Conservation (phyloP, 2,113 vertebrate genomes). For the Irena cyanogastra region DNA sequence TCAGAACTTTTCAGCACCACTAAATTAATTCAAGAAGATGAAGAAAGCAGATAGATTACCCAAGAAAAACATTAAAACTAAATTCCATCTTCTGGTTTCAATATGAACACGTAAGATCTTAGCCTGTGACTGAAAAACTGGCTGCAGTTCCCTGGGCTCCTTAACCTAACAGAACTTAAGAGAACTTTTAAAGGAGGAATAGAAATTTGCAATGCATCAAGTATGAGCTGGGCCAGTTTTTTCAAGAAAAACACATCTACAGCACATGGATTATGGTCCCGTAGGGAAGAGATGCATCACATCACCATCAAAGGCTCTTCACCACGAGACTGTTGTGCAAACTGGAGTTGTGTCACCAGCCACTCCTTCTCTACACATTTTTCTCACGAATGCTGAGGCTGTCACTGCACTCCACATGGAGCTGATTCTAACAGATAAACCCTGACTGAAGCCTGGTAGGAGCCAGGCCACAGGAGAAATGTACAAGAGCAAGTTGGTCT, state of each 20-base stretch:
- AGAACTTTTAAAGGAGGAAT: neutral
- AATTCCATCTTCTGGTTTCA: conserved; percentile 13
- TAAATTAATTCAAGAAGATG: conserved; percentile 28
- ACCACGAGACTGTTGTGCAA: neutral
- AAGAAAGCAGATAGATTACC: neutral
- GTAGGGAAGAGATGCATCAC: neutral
- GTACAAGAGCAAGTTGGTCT: neutral
- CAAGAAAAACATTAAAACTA: neutral
- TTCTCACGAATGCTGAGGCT: neutral
- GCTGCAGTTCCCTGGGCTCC: neutral
- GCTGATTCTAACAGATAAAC: neutral
- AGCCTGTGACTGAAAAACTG: neutral
- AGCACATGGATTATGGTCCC: neutral
- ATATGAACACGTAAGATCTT: neutral
- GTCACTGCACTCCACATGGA: fast-evolving
- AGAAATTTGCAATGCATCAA: neutral
- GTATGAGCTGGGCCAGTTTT: neutral
- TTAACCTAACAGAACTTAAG: neutral
- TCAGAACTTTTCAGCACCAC: conserved; percentile 34
- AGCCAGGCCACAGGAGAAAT: neutral
- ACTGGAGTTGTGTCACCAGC: neutral
- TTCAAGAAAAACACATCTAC: neutral
- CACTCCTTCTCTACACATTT: neutral
- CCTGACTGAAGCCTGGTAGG: neutral
- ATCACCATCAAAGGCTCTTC: neutral